phyloP scores from a whole-genome alignment of 2,888 invertebrate species.

The Phlogophora meticulosa region DNA sequence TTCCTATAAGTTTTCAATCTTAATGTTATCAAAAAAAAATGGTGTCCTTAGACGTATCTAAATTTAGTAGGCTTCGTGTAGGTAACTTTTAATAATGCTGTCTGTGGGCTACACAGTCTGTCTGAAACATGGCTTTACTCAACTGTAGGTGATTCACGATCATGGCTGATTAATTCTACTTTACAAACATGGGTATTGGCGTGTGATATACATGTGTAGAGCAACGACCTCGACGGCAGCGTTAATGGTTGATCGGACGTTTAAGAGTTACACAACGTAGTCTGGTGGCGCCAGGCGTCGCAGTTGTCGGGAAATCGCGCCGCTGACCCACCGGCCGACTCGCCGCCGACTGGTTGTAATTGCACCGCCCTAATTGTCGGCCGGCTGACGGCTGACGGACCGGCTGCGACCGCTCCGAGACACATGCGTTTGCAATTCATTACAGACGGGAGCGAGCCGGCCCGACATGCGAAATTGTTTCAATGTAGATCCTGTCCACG shows the following conservation, averaged over 20 bases:
- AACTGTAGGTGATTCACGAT: conserved; percentile 47
- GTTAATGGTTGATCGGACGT: conserved; percentile 82
- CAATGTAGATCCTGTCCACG: conserved; percentile 84
- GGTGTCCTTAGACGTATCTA: background rate
- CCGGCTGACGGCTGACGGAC: conserved; percentile 79
- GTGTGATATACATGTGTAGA: conserved; percentile 76
- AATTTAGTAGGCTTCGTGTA: too few relatives aligned
- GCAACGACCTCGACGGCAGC: conserved; percentile 85
- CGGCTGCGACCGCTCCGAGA: conserved; percentile 70
- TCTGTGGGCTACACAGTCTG: conserved; percentile 7
- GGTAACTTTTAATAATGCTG: background rate
- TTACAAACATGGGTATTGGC: conserved; percentile 72
- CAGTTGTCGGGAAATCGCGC: conserved; percentile 86
- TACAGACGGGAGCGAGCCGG: conserved; percentile 74
- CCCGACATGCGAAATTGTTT: conserved; percentile 86
- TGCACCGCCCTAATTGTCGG: conserved; percentile 88
- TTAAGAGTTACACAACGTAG: conserved; percentile 86
- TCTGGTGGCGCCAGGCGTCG: conserved; percentile 86
- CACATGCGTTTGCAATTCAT: conserved; percentile 86
- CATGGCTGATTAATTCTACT: conserved; percentile 46
- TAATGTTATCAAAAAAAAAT: background rate
- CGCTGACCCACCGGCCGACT: conserved; percentile 88
- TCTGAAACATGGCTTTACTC: conserved; percentile 11
- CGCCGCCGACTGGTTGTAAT: conserved; percentile 84
- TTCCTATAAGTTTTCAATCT: too few relatives aligned